These are phyloP conservation scores for Epinephelus awoara DNA, from an alignment of 2,797 vertebrate genomes.

Conservation along the genomic window DNA sequence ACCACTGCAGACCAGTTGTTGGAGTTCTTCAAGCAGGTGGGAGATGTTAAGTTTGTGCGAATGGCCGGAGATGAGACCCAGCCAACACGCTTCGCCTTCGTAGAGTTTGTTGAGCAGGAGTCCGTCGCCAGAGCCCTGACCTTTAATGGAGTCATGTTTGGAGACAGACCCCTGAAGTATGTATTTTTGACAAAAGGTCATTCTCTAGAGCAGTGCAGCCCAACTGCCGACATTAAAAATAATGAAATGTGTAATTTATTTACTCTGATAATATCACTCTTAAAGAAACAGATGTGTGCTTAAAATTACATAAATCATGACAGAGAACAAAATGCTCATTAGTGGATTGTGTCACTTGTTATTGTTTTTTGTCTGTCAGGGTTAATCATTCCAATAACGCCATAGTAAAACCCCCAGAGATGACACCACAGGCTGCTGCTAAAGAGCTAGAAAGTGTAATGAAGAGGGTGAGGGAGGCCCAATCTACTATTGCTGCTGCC, in stretches of 20 bases:
- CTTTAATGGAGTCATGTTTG: conserved; percentile 99
- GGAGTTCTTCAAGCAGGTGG: conserved; percentile 98
- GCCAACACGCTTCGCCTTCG: conserved; percentile 97
- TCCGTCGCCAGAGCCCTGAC: conserved; percentile 95
- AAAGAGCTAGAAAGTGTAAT: conserved; percentile 98
- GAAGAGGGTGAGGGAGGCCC: conserved; percentile 97
- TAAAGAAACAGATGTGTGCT: not conserved
- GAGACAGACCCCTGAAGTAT: conserved; percentile 97
- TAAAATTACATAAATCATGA: not conserved
- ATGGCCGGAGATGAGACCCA: conserved; percentile 99
- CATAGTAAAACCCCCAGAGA: conserved; percentile 97
- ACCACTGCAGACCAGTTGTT: conserved; percentile 97
- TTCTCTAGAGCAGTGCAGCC: not conserved
- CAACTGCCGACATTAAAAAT: not conserved
- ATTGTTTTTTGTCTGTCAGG: conserved; percentile 77
- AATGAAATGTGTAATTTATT: not conserved
- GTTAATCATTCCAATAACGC: conserved; percentile 99
- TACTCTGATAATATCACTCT: not conserved
- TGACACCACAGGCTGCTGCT: conserved; percentile 97
- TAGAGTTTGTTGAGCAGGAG: conserved; percentile 97
- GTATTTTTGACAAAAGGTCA: conserved; percentile 33
- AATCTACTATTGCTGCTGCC: conserved; percentile 96
- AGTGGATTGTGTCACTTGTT: not conserved
- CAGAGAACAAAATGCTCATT: not conserved
- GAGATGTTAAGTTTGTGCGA: conserved; percentile 97